Evolutionary conservation across 2,113 vertebrate species (phyloP).

Genomic region (Leuciscus idus): DNA sequence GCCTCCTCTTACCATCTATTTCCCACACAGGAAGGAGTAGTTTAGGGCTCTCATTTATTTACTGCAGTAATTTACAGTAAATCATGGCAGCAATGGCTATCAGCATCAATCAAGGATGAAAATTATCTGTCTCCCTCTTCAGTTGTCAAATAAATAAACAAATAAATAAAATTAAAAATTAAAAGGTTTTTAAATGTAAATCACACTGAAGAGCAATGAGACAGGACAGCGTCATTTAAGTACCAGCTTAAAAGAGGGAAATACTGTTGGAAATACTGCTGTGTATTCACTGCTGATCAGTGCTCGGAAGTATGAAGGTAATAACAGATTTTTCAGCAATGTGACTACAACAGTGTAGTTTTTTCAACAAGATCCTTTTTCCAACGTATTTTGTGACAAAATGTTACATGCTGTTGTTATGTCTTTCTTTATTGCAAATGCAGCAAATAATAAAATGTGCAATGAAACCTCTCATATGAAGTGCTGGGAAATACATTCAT

Average conservation of each 20-base stretch:
- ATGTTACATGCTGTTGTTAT: background rate
- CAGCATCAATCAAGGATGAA: background rate
- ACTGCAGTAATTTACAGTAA: background rate
- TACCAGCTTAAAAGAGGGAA: background rate
- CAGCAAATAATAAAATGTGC: background rate
- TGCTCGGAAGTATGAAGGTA: too few species aligned
- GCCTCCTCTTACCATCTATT: background rate
- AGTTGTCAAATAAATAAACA: background rate
- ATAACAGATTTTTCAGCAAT: too few species aligned
- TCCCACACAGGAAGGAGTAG: background rate
- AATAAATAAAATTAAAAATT: too few species aligned
- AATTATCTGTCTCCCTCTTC: background rate
- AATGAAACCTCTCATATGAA: background rate
- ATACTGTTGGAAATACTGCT: too few species aligned
- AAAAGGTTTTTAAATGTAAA: constrained; percentile 50
- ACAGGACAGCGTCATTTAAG: background rate
- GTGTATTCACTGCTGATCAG: too few species aligned
- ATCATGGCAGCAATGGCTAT: background rate
- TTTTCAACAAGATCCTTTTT: too few species aligned
- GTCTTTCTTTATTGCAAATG: background rate
- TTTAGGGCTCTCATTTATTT: background rate
- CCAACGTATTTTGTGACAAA: background rate
- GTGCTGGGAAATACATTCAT: background rate
- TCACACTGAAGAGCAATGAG: background rate
- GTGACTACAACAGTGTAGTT: too few species aligned